Percentiles rank a stretch among this genome's conserved stretches.
Evolutionary conservation across 2,797 vertebrate genomes (phyloP).

Genomic region (Poecilia wingei): DNA sequence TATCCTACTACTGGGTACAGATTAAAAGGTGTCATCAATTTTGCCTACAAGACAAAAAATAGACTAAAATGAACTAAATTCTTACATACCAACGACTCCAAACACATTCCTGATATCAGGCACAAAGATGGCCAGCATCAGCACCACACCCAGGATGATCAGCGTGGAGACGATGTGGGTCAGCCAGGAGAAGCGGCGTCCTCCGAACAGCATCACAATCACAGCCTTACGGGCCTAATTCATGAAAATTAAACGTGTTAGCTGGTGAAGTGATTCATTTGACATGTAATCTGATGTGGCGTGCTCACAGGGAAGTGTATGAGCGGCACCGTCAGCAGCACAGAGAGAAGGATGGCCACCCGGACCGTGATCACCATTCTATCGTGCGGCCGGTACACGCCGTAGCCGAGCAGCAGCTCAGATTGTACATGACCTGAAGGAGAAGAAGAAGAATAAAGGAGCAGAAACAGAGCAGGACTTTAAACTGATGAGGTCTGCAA

Average conservation of each 20-base stretch:
- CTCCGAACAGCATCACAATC: slow-evolving; percentile 82
- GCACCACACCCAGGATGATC: slow-evolving; percentile 82
- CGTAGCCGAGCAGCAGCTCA: slow-evolving; percentile 87
- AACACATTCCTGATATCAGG: slow-evolving; percentile 93
- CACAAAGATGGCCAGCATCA: slow-evolving; percentile 89
- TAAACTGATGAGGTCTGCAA: background rate
- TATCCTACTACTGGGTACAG: no score
- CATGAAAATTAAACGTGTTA: slow-evolving; percentile 15
- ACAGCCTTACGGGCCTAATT: slow-evolving; percentile 90
- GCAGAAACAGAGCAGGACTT: background rate
- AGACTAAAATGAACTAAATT: background rate
- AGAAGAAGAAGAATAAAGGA: slow-evolving; percentile 1
- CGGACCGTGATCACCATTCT: slow-evolving; percentile 86
- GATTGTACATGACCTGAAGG: slow-evolving; percentile 87
- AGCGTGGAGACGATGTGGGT: slow-evolving; percentile 84
- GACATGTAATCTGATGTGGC: background rate
- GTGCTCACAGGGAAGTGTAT: slow-evolving; percentile 95
- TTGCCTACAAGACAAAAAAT: background rate
- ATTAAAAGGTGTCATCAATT: background rate
- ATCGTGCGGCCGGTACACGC: slow-evolving; percentile 84
- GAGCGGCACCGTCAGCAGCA: slow-evolving; percentile 91
- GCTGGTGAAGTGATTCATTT: background rate
- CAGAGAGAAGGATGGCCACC: slow-evolving; percentile 86
- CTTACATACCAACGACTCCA: slow-evolving; percentile 89
- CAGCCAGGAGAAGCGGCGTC: slow-evolving; percentile 84